Conservation (phyloP, 1,140 invertebrate genomes). For the Oryzaephilus surinamensis region DNA sequence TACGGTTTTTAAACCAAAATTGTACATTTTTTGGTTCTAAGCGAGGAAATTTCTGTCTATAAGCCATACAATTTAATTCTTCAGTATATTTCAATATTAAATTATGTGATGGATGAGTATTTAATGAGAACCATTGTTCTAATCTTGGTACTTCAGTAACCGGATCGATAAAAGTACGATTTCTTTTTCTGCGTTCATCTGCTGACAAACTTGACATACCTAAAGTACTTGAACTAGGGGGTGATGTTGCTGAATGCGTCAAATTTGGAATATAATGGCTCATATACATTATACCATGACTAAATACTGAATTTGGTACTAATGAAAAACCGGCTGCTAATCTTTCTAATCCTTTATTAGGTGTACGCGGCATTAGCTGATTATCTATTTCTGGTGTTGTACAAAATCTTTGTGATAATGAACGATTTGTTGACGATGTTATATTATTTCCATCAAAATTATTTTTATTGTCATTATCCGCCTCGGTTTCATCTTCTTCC, state of each 20-base stretch:
- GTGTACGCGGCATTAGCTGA: conserved; percentile 26
- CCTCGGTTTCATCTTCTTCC: conserved; percentile 26
- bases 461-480: conserved; percentile 25
- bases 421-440: conserved; percentile 26
- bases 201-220: conserved; percentile 49
- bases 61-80: conserved; percentile 88
- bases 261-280: conserved; percentile 68
- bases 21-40: conserved; percentile 97
- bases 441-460: conserved; percentile 23
- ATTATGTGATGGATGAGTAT: conserved; percentile 95
- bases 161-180: conserved; percentile 97
- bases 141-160: conserved; percentile 93
- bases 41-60: conserved; percentile 91
- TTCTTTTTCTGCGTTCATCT: conserved; percentile 83
- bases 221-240: conserved; percentile 43
- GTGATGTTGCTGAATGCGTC: conserved; percentile 39
- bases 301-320: conserved; percentile 73
- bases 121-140: conserved; percentile 94
- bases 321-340: conserved; percentile 55
- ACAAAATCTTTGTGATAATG: conserved; percentile 22
- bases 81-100: conserved; percentile 95
- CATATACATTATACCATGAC: conserved; percentile 83
- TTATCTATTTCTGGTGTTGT: conserved; percentile 32
- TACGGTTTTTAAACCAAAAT: conserved; percentile 93
- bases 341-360: conserved; percentile 37